Evolutionary conservation across 1,140 invertebrate genomes (phyloP).

Genomic region (Lucilia cuprina): DNA sequence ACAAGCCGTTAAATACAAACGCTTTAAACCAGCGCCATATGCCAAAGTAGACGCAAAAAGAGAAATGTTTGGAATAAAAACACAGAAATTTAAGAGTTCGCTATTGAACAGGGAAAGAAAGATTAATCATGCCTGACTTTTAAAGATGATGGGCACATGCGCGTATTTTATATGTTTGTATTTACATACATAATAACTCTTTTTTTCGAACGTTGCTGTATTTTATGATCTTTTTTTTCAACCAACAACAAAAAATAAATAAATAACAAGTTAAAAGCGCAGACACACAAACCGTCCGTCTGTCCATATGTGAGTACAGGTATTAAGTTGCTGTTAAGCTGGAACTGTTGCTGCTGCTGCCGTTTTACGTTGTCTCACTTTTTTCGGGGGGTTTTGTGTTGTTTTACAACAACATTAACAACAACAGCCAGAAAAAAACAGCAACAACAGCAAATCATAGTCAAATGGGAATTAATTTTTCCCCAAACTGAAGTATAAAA

Average conservation of each 20-base stretch:
- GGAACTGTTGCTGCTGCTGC: neutral
- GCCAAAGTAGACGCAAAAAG: neutral
- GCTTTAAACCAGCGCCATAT: neutral
- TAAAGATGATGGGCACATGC: neutral
- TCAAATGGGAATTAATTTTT: conserved; percentile 54
- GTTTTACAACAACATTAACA: neutral
- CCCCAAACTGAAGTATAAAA: conserved; percentile 59
- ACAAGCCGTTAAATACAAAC: neutral
- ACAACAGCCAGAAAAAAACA: neutral
- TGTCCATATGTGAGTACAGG: neutral
- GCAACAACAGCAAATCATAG: conserved; percentile 26
- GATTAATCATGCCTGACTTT: neutral
- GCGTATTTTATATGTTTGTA: neutral
- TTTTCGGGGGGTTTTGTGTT: neutral
- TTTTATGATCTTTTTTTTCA: neutral
- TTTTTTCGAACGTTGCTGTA: neutral
- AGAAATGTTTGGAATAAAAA: neutral
- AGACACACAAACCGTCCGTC: neutral
- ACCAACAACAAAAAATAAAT: neutral
- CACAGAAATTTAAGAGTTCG: neutral
- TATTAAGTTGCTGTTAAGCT: neutral
- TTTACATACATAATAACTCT: neutral
- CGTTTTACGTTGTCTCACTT: neutral
- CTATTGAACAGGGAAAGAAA: neutral
- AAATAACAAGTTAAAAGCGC: neutral